Evolutionary conservation across 64 coral and sea anemone genomes (phyloP).

Genomic region (Actinia tenebrosa): DNA sequence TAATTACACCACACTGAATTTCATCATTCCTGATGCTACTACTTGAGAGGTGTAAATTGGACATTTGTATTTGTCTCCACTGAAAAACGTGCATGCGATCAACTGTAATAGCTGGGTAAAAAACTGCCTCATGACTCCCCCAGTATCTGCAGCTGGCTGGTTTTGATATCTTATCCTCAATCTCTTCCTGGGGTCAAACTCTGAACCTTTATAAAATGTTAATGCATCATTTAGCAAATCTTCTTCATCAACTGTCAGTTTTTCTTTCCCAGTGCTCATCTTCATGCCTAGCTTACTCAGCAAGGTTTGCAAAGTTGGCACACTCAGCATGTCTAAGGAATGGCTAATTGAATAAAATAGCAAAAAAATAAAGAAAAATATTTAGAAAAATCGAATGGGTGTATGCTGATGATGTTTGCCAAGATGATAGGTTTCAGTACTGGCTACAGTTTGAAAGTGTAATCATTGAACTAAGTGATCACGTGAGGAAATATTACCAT

Average conservation of each 20-base stretch:
- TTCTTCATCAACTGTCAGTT: conserved; percentile 28
- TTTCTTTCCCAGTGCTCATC: conserved; percentile 24
- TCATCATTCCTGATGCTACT: conserved; percentile 41
- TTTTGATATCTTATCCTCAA: conserved; percentile 15
- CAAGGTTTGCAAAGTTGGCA: too few species aligned
- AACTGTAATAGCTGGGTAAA: conserved; percentile 29
- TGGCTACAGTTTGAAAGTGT: not conserved
- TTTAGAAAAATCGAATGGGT: not conserved
- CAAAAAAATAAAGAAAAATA: conserved; percentile 21
- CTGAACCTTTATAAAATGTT: conserved; percentile 29
- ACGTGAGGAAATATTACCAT: conserved; percentile 3
- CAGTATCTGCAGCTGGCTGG: conserved; percentile 48
- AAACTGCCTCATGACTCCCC: conserved; percentile 41
- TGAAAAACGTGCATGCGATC: conserved; percentile 40
- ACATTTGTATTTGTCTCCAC: conserved; percentile 17
- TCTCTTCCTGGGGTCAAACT: conserved; percentile 45
- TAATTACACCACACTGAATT: conserved; percentile 21
- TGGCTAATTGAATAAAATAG: not conserved
- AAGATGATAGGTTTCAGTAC: not conserved
- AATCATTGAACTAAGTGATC: not conserved
- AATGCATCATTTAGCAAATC: conserved; percentile 49
- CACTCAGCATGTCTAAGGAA: not conserved
- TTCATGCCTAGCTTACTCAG: conserved; percentile 11
- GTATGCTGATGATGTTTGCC: not conserved
- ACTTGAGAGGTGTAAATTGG: conserved; percentile 42